Conservation (phyloP, 2,888 invertebrate genomes). For the Crocallis elinguaria region DNA sequence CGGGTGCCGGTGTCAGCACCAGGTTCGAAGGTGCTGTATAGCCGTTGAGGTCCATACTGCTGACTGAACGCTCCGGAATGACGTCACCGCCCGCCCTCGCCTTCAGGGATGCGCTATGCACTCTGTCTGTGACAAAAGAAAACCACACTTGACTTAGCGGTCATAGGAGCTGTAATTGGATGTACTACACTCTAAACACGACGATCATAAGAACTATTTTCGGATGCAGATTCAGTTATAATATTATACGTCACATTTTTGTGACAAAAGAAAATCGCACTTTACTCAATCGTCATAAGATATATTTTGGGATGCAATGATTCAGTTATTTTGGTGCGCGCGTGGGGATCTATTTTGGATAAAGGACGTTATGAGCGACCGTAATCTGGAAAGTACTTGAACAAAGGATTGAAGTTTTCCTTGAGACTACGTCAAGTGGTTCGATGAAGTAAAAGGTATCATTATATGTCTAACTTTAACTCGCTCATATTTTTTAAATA, state of each 20-base stretch:
- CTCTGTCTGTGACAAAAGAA: slow-evolving; percentile 61
- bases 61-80: slow-evolving; percentile 68
- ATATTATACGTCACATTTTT: not conserved
- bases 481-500: no score
- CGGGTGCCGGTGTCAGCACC: slow-evolving; percentile 78
- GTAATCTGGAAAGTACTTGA: slow-evolving; percentile 10
- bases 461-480: no score
- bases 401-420: slow-evolving; percentile 14
- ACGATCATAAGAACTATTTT: slow-evolving; percentile 28
- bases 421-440: not conserved
- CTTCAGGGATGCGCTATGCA: slow-evolving; percentile 62
- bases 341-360: slow-evolving; percentile 36
- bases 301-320: slow-evolving; percentile 19
- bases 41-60: slow-evolving; percentile 69
- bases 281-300: slow-evolving; percentile 1
- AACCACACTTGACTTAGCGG: slow-evolving; percentile 12
- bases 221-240: slow-evolving; percentile 20
- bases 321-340: slow-evolving; percentile 24
- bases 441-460: no score
- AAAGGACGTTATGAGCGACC: slow-evolving; percentile 27
- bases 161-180: slow-evolving; percentile 29
- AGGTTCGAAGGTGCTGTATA: slow-evolving; percentile 74
- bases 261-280: slow-evolving; percentile 1
- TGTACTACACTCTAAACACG: slow-evolving; percentile 12
- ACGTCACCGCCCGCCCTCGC: slow-evolving; percentile 78